phyloP scores from a whole-genome alignment of 2,888 invertebrate genomes.

The Platypus cylindrus region DNA sequence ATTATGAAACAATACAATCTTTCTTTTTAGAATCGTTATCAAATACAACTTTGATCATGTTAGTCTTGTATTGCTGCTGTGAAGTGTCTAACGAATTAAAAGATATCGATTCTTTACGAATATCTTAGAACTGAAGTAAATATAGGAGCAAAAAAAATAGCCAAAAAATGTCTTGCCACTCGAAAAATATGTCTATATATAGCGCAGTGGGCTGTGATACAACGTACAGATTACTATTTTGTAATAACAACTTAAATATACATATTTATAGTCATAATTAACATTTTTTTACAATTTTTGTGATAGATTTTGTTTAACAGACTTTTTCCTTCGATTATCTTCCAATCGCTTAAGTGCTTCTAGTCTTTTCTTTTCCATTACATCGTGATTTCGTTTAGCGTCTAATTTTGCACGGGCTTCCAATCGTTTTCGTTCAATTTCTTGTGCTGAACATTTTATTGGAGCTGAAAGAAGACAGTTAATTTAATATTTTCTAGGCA shows the following conservation, averaged over 20 bases:
- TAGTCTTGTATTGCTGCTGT: slow-evolving; percentile 43
- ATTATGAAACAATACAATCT: no score
- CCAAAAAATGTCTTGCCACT: not conserved
- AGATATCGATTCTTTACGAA: slow-evolving; percentile 13
- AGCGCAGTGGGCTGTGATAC: no score
- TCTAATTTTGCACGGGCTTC: slow-evolving; percentile 36
- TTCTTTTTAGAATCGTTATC: slow-evolving; percentile 29
- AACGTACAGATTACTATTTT: no score
- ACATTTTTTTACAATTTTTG: no score
- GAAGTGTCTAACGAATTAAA: slow-evolving; percentile 42
- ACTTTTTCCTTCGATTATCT: slow-evolving; percentile 24
- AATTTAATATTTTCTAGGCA: not conserved
- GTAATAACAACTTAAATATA: no score
- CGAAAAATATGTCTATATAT: no score
- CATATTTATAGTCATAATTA: no score
- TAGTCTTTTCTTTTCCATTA: slow-evolving; percentile 30
- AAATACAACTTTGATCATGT: slow-evolving; percentile 28
- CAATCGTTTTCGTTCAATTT: slow-evolving; percentile 36
- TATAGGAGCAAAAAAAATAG: not conserved
- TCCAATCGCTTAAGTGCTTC: slow-evolving; percentile 30
- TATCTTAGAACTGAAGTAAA: not conserved
- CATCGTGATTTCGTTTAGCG: slow-evolving; percentile 31
- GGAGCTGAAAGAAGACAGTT: slow-evolving; percentile 18
- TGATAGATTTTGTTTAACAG: slow-evolving; percentile 18
- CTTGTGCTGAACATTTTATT: slow-evolving; percentile 33